Evolutionary conservation across 2,113 vertebrate species (phyloP), one percentile per base, ranked within the genome.

Genomic region (Herpetotheres cachinnans): DNA sequence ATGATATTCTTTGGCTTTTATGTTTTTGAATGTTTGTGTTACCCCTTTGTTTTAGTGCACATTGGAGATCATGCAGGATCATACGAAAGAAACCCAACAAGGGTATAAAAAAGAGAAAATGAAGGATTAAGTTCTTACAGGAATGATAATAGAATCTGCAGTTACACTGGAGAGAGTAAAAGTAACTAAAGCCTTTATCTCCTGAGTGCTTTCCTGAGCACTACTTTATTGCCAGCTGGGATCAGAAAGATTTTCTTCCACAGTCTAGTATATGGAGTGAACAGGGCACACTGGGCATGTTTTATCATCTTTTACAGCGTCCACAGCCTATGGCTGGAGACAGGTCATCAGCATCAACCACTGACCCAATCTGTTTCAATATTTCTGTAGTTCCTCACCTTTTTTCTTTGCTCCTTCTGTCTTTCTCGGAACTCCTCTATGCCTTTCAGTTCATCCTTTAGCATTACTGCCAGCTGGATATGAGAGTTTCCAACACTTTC

Each of bases 371-470:
- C 17, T 32, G 16, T 74, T 72, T 76, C 63, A 77, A 36, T 21
- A 16, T 36, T 80, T 66, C 29, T 56, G 25, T 26, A 15, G 14
- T 55, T 16, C 26, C 97, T 98, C 82, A 99, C 99, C 98, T 99
- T 99, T 97, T 99, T 99, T 25, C 99, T 98, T 95, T 99, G 99
- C 17, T 99, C 99, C 96, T 99, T 99, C 97, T 99, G 99, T 47
- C 99, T 97, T 91, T 99, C 99, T 82, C 99, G 98, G 97, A 99
- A 99, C 84, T 98, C 98, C 94, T 99, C 99, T 56, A 99, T 98
- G 88, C 98, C 98, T 93, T 98, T 99, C 65, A 98, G 92, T 90
- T 99, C 99, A n/a, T 99, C 99, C 19, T 98, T 99, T 73, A 99
- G 96, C 88, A 98, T 83, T 34, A 95, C 89, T 49, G 99, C 98